A percentile compares a stretch with the other conserved stretches of the same genome.
Conservation (phyloP, 23 tunicate genomes). For the Oikopleura dioica region DNA sequence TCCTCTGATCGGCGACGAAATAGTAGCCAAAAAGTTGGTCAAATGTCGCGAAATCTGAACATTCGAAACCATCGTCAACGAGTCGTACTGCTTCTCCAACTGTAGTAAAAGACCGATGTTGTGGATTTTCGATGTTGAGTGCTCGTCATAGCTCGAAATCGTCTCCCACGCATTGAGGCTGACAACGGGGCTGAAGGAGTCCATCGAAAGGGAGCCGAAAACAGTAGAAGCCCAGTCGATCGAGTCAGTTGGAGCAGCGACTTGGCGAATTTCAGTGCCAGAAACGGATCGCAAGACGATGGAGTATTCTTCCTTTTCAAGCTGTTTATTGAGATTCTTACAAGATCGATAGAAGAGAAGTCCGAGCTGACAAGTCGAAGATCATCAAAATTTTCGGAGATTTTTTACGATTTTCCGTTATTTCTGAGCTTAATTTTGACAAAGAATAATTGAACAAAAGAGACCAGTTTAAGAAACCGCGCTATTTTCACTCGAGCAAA, state of each 20-base stretch:
- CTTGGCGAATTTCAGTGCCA: neutral
- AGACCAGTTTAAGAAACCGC: no score
- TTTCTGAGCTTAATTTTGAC: no score
- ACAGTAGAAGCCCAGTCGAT: neutral
- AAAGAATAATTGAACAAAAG: no score
- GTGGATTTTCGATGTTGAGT: neutral
- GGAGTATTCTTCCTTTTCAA: neutral
- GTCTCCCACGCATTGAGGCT: neutral
- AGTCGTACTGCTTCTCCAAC: neutral
- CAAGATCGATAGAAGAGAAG: no score
- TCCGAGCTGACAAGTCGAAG: no score
- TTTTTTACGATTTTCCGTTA: no score
- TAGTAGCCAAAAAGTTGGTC: neutral
- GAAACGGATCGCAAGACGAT: neutral
- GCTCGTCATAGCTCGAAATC: neutral
- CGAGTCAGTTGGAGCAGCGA: neutral
- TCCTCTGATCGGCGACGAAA: neutral
- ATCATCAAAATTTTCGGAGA: no score
- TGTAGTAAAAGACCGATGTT: neutral
- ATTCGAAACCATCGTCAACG: neutral
- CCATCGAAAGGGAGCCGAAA: neutral
- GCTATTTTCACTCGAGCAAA: no score
- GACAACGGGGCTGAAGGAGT: neutral
- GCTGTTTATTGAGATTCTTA: no score
- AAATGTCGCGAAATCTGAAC: neutral